These are phyloP conservation scores for Cliona cf. orientalis DNA, from an alignment of 37 sponge, comb jelly and placozoan species.

Conservation along the genomic window DNA sequence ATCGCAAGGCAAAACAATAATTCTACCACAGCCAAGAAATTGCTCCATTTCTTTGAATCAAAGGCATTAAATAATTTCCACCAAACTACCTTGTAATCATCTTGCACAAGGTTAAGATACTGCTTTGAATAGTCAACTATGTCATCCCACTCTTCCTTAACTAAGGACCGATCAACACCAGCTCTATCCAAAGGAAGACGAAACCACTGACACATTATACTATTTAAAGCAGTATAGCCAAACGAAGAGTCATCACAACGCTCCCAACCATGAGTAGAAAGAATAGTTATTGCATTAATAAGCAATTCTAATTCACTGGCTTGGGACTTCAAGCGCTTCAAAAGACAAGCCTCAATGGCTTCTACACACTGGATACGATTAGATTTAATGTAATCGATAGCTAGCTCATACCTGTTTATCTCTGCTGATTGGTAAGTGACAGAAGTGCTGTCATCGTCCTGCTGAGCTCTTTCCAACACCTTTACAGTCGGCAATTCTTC, in stretches of 20 bases:
- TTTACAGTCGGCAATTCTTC: background rate
- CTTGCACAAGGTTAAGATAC: slow-evolving; percentile 59
- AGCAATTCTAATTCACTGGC: slow-evolving; percentile 33
- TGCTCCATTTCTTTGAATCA: slow-evolving; percentile 57
- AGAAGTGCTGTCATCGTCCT: background rate
- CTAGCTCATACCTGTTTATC: background rate
- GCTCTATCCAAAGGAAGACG: slow-evolving; percentile 45
- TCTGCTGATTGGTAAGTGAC: background rate
- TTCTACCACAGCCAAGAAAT: slow-evolving; percentile 54
- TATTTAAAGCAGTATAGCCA: slow-evolving; percentile 46
- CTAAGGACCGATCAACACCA: slow-evolving; percentile 1
- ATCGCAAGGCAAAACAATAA: slow-evolving; percentile 57
- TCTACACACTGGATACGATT: slow-evolving; percentile 16
- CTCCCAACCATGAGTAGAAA: slow-evolving; percentile 71
- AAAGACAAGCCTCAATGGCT: slow-evolving; percentile 23
- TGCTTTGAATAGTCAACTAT: slow-evolving; percentile 63
- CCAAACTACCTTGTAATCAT: slow-evolving; percentile 52
- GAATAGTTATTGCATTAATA: slow-evolving; percentile 32
- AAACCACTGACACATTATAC: slow-evolving; percentile 38
- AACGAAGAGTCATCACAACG: slow-evolving; percentile 17
- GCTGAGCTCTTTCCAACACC: background rate
- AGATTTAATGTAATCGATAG: background rate
- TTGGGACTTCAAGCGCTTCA: slow-evolving; percentile 36
- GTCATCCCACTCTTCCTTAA: slow-evolving; percentile 79
- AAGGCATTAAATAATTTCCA: slow-evolving; percentile 66